phyloP scores from a whole-genome alignment of 2,113 vertebrate species.

The Takifugu flavidus region DNA sequence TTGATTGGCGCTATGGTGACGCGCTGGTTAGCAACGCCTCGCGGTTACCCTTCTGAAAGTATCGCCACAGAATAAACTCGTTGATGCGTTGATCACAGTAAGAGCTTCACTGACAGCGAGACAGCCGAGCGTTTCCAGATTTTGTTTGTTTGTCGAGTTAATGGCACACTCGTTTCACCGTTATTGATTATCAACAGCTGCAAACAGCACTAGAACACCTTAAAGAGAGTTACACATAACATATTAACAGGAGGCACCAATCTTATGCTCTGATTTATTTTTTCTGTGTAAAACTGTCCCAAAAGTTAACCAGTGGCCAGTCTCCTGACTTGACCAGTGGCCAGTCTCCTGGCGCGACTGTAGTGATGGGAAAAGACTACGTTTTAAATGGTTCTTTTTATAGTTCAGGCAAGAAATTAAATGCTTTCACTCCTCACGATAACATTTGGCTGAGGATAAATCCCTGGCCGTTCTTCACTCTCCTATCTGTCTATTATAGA shows the following conservation, averaged over 20 bases:
- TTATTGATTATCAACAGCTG: slow-evolving; percentile 55
- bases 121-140: background rate
- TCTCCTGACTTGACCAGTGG: slow-evolving; percentile 25
- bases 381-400: too few relatives aligned
- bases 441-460: too few relatives aligned
- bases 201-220: slow-evolving; percentile 67
- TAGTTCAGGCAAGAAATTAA: background rate
- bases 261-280: background rate
- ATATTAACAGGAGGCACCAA: slow-evolving; percentile 57
- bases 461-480: too few relatives aligned
- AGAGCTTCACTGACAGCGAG: background rate
- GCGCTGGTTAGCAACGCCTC: too few relatives aligned
- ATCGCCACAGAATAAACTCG: background rate
- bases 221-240: slow-evolving; percentile 66
- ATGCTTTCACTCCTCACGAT: background rate
- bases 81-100: background rate
- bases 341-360: slow-evolving; percentile 1
- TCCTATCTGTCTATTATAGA: too few relatives aligned
- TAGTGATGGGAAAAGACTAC: background rate
- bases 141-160: background rate
- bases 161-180: slow-evolving; percentile 1
- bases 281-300: background rate
- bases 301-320: slow-evolving; percentile 58
- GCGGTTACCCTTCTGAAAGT: too few relatives aligned
- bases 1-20: too few relatives aligned